Base-by-base conservation (phyloP, 1,140 invertebrate genomes). In the Nylanderia fulva region DNA sequence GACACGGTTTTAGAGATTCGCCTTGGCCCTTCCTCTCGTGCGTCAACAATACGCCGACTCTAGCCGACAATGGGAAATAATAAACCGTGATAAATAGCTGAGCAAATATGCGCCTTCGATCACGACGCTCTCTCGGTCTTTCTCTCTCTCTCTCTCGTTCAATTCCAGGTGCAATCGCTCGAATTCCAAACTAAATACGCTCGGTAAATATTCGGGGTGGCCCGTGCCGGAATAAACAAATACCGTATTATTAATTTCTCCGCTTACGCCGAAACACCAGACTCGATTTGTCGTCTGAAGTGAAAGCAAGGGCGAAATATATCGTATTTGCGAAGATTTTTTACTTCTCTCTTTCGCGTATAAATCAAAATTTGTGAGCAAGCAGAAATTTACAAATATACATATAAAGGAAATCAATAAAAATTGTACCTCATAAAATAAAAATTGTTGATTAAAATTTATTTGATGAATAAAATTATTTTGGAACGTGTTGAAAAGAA, bases 1-100 rank as follows among this genome's bases (percentile, higher is more conserved):
- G 94, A 93, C 93, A 94, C 92, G 94, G 94, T 94, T 95, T 94
- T 92, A 91, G 90, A 92, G 92, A 95, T 94, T 94, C 90, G 91
- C 89, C 88, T 76, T 90, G 93, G 92, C 91, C 91, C 93, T 91
- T 61, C 24, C 24, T 88, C 90, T 91, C 88, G 85, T 91, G 63
- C 89, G 85, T 88, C 90, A 90, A 93, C 92, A 93, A 93, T 93
- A 90, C 92, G 89, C 36, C 93, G 90, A 93, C 90, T 92, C 45
- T 85, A 69, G 74, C 86, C 86, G 93, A 95, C 94, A 95, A 95
- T 95, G 90, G 92, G 92, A 93, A 94, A 94, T 95, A 95, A 95
- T 95, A 95, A 94, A 95, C 93, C 94, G 93, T 95, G 94, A 95
- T 95, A 95, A 95, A 95, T 95, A 93, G 94, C 93, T 92, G 85